phyloP scores from a whole-genome alignment of 1,140 invertebrate genomes.

The Lordiphosa collinella region DNA sequence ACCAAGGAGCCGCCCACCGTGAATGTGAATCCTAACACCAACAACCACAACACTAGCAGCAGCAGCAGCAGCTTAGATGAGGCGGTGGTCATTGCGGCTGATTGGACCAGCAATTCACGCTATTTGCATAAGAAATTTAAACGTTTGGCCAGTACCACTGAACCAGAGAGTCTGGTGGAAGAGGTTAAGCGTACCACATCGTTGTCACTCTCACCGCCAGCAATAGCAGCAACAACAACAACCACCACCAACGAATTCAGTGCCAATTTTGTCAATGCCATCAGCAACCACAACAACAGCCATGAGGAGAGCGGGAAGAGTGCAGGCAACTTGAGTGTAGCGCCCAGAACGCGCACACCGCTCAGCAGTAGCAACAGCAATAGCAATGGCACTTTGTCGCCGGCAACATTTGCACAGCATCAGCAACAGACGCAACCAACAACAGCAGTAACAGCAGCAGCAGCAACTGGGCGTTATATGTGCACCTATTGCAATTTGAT shows the following conservation, averaged over 20 bases:
- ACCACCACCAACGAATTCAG: slow-evolving; percentile 45
- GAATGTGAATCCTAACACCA: slow-evolving; percentile 1
- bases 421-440: slow-evolving; percentile 66
- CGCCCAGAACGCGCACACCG: slow-evolving; percentile 50
- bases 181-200: slow-evolving; percentile 70
- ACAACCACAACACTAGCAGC: background rate
- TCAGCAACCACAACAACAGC: slow-evolving; percentile 78
- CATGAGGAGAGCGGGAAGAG: slow-evolving; percentile 23
- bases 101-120: slow-evolving; percentile 82
- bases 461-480: slow-evolving; percentile 83
- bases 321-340: slow-evolving; percentile 6
- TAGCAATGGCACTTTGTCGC: slow-evolving; percentile 48
- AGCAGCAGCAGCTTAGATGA: slow-evolving; percentile 18
- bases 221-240: slow-evolving; percentile 17
- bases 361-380: slow-evolving; percentile 37
- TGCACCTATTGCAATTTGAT: slow-evolving; percentile 93
- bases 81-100: slow-evolving; percentile 61
- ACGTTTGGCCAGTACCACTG: slow-evolving; percentile 87
- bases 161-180: slow-evolving; percentile 46
- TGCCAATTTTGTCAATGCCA: slow-evolving; percentile 64
- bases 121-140: slow-evolving; percentile 96
- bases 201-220: slow-evolving; percentile 70
- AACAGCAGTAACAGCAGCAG: background rate
- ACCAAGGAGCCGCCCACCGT: slow-evolving; percentile 21
- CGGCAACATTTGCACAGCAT: slow-evolving; percentile 62